Percentiles rank a stretch among this genome's conserved stretches.
These are phyloP conservation scores for Liolophura sinensis DNA, from an alignment of 1,140 invertebrate genomes.

Conservation along the genomic window DNA sequence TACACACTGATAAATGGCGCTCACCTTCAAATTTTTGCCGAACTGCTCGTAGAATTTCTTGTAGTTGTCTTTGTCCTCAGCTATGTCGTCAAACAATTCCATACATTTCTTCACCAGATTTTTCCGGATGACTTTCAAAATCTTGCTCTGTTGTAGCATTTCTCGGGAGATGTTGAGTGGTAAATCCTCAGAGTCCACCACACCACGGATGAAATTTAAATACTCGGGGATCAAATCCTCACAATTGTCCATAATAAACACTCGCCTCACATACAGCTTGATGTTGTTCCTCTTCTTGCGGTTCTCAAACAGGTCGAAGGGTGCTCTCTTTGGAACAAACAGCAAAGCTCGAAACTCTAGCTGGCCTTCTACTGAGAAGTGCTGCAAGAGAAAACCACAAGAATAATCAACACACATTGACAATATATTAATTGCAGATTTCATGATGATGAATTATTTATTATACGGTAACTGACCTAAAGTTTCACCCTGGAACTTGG, in stretches of 20 bases:
- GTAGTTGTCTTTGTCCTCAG: conserved; percentile 96
- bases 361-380: conserved; percentile 98
- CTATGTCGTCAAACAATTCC: conserved; percentile 93
- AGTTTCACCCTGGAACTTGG: too few relatives aligned
- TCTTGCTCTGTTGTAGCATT: conserved; percentile 98
- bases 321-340: conserved; percentile 91
- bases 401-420: too few relatives aligned
- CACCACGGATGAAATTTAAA: conserved; percentile 94
- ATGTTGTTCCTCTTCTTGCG: conserved; percentile 99
- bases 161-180: conserved; percentile 98
- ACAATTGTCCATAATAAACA: conserved; percentile 99
- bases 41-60: conserved; percentile 99
- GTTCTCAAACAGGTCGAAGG: conserved; percentile 98
- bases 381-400: conserved; percentile 61
- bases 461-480: too few relatives aligned
- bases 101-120: conserved; percentile 98
- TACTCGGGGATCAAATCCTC: conserved; percentile 98
- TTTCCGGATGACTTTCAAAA: conserved; percentile 96
- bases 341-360: conserved; percentile 95
- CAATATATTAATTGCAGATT: too few relatives aligned
- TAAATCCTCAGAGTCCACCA: conserved; percentile 97
- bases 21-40: conserved; percentile 92
- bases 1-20: too few relatives aligned
- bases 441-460: too few relatives aligned
- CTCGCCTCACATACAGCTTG: conserved; percentile 93